Conservation (phyloP, 30 jellyfish, hydroid and myxozoan genomes). For the Sanderia malayensis region DNA sequence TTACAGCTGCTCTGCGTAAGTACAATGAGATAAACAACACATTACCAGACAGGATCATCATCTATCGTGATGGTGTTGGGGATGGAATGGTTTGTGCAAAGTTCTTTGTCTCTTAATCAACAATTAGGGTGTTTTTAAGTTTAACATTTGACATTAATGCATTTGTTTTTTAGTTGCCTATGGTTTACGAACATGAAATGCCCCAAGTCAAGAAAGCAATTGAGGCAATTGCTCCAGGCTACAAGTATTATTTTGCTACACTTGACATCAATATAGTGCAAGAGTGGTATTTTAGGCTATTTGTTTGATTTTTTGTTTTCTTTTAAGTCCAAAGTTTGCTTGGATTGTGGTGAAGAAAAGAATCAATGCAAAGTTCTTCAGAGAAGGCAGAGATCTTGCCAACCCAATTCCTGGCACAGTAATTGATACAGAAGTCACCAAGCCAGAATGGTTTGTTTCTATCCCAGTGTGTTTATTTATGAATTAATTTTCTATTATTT, state of each 20-base stretch:
- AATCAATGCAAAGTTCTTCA: conserved; percentile 79
- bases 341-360: conserved; percentile 92
- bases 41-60: conserved; percentile 87
- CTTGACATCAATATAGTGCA: too few species aligned
- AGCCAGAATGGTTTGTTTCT: conserved; percentile 61
- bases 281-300: too few species aligned
- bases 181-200: conserved; percentile 81
- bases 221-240: conserved; percentile 54
- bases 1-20: conserved; percentile 84
- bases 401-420: conserved; percentile 99
- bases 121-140: too few species aligned
- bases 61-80: conserved; percentile 99
- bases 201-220: conserved; percentile 75
- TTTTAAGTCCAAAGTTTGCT: conserved; percentile 82
- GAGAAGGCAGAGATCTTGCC: conserved; percentile 47
- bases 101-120: too few species aligned
- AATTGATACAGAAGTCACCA: conserved; percentile 85
- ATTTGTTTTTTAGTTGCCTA: conserved; percentile 49
- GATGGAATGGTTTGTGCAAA: conserved; percentile 79
- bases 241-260: too few species aligned
- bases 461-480: too few species aligned
- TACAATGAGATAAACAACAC: conserved; percentile 73
- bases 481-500: too few species aligned
- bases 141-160: too few species aligned
- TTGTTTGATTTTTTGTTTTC: too few species aligned